These are phyloP conservation scores for Daptonema setosum DNA, from an alignment of 2,888 invertebrate genomes.

Conservation along the genomic window DNA sequence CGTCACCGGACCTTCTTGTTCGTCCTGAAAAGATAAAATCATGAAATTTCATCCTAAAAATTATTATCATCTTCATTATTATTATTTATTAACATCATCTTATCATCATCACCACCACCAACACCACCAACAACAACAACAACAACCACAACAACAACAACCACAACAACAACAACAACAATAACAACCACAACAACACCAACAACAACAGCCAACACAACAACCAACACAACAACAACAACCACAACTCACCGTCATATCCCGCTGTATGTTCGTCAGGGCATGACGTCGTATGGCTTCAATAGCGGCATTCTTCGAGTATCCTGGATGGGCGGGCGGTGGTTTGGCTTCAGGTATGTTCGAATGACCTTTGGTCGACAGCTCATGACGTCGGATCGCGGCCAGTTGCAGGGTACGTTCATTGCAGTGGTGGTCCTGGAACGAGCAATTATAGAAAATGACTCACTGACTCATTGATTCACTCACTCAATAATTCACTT, in stretches of 20 bases:
- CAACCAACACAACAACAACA: no score
- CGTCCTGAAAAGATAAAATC: constrained; percentile 47
- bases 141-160: no score
- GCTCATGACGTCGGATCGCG: constrained; percentile 44
- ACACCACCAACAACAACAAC: no score
- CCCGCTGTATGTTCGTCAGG: constrained; percentile 63
- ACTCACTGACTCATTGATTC: no score
- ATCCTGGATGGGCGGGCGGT: constrained; percentile 53
- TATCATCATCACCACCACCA: no score
- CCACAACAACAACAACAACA: no score
- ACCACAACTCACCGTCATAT: constrained; percentile 46
- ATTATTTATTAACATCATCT: neutral
- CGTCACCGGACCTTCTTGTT: constrained; percentile 93
- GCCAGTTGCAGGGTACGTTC: constrained; percentile 26
- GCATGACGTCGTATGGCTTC: constrained; percentile 91
- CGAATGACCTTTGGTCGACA: constrained; percentile 34
- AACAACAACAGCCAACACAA: neutral
- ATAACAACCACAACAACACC: no score
- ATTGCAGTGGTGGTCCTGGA: constrained; percentile 72
- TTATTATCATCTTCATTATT: neutral
- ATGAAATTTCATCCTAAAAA: constrained; percentile 1
- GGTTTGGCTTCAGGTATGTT: constrained; percentile 37
- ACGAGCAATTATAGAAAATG: no score
- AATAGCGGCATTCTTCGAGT: constrained; percentile 78
- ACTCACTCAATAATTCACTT: no score